Percentiles rank a stretch among this genome's conserved stretches.
Conservation (phyloP, 1,140 invertebrate species). For the Lethocerus indicus region DNA sequence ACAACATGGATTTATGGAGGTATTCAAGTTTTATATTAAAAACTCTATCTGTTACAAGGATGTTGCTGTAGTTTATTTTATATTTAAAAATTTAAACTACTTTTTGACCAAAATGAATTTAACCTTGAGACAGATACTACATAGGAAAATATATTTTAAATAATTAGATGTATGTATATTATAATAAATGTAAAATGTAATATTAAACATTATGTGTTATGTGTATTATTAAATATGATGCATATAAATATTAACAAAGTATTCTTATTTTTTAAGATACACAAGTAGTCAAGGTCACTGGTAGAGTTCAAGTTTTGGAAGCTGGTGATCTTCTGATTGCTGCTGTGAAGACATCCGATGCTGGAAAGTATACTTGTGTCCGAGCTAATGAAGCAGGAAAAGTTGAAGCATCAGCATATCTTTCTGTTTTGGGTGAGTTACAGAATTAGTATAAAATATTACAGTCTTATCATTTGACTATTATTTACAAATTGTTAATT, state of each 20-base stretch:
- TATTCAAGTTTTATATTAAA: slow-evolving; percentile 28
- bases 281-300: slow-evolving; percentile 35
- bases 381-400: slow-evolving; percentile 76
- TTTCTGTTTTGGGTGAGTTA: slow-evolving; percentile 61
- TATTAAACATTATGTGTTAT: no score
- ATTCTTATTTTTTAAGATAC: slow-evolving; percentile 26
- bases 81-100: no score
- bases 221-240: neutral
- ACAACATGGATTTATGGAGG: slow-evolving; percentile 84
- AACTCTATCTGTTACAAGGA: neutral
- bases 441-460: no score
- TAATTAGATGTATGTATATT: no score
- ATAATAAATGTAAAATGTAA: no score
- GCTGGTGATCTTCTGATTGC: slow-evolving; percentile 73
- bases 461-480: no score
- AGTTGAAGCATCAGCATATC: slow-evolving; percentile 60
- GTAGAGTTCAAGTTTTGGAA: slow-evolving; percentile 50
- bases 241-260: neutral
- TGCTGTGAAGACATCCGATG: slow-evolving; percentile 61
- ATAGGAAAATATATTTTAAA: no score
- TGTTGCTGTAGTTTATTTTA: neutral
- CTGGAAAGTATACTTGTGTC: slow-evolving; percentile 76
- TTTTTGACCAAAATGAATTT: no score
- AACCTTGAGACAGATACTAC: neutral
- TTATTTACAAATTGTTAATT: neutral